Evolutionary conservation across 1,140 invertebrate species (phyloP), one percentile per base, ranked within the genome.

Genomic region (Aradophagus sp.): DNA sequence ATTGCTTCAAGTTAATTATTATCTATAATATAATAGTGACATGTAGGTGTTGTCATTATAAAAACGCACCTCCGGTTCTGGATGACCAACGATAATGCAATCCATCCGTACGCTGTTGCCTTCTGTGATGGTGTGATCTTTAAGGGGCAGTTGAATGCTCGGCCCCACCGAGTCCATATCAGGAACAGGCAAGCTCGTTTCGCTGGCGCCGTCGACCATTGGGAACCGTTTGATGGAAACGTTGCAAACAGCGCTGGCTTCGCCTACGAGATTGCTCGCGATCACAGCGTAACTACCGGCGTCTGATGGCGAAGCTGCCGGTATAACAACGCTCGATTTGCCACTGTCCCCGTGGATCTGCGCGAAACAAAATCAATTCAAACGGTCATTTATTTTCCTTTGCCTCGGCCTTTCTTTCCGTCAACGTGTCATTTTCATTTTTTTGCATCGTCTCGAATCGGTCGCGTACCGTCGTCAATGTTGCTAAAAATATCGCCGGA

Each of bases 61-160:
- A n/a, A 50, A 47, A 26, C 14, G 7, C 77, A 91, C 93, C 86
- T 94, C 93, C 0, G 94, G 94, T 81, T 94, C 93, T 0, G 94
- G 94, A 76, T 93, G 91, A 0, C 93, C 94, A 41, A 93, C 88
- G 73, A 96, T 95, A 32, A 95, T 87, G 77, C 93, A 95, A 73
- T 94, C 93, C 42, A 96, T 82, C 32, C 90, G 86, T 2, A 91
- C 90, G 14, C 87, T 87, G 5, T 88, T 88, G 5, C 93, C 93
- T 81, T 95, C 93, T 19, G 86, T 87, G n/a, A 91, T 89, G 11
- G 86, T 87, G 5, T 89, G 80, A 82, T 94, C 90, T 77, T 90
- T 89, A 5, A 96, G 84, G 1, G 89, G 88, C 47, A 93, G 78
- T 53, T 93, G 90, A 53, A 96, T 90, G 10, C 88, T 88, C 0